Conservation (phyloP, 2,113 vertebrate species). For the Silurus asotus region DNA sequence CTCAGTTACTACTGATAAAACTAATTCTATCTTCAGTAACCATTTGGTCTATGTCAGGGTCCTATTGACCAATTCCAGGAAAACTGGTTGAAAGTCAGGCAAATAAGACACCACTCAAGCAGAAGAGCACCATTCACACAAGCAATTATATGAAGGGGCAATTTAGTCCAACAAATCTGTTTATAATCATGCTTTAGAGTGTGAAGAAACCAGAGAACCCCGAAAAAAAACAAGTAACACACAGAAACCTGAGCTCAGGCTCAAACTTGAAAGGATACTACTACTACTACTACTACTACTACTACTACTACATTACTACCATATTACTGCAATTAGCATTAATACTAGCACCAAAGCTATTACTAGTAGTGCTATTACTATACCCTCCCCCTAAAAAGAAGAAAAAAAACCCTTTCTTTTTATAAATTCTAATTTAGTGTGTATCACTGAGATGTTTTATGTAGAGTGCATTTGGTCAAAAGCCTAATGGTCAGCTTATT, state of each 20-base stretch:
- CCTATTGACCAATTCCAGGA: not conserved
- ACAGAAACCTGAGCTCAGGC: not conserved
- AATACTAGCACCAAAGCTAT: not conserved
- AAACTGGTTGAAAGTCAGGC: not conserved
- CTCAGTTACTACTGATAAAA: not conserved
- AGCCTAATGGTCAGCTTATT: constrained; percentile 71
- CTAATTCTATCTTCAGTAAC: not conserved
- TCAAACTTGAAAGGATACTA: not conserved
- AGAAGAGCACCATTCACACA: not conserved
- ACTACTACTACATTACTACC: not conserved
- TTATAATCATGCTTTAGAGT: not conserved
- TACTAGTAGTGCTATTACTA: not conserved
- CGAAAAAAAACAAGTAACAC: not conserved
- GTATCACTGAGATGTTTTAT: constrained; percentile 60
- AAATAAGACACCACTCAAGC: not conserved
- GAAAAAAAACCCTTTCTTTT: not conserved
- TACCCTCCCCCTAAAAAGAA: too few species aligned
- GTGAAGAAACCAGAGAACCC: not conserved
- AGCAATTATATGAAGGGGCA: not conserved
- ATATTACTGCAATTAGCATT: not conserved
- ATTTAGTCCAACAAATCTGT: not conserved
- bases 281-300: not conserved
- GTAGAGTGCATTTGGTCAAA: constrained; percentile 61
- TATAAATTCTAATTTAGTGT: constrained; percentile 54
- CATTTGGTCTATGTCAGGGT: not conserved